Evolutionary conservation across 2,888 invertebrate species (phyloP), one percentile per base, ranked within the genome.

Genomic region (Lasiommata megera): DNA sequence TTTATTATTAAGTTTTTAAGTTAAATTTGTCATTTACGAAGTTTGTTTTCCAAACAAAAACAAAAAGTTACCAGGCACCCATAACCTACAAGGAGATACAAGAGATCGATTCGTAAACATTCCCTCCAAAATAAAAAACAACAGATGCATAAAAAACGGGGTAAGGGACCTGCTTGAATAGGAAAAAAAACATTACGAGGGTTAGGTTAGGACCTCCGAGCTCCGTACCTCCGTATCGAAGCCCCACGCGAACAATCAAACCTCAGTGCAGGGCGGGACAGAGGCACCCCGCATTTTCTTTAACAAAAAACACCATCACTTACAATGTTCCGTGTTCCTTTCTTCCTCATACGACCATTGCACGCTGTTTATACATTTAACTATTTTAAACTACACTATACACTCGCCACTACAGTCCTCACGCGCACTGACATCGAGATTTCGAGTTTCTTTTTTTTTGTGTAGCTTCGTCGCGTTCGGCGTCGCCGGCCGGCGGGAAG

Each of bases 401-500:
- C 88, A 23, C 23, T 23, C 80, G 80, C 76, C 88, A 88, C 84
- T 77, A 79, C 74, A 82, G 78, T 85, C 78, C 84, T 79, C 80
- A 72, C 82, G 79, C 76, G 77, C 83, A 80, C 84, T 82, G 84
- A 88, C 88, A 89, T 88, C 78, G 80, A 80, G 80, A 79, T 77
- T 80, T 80, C 70, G 75, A 77, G 76, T 76, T 77, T 76, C 77
- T 82, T 82, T 85, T 84, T 79, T 77, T 77, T 82, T 80, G 80
- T 76, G 77, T 73, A 79, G 82, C 83, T 82, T 78, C 80, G 82
- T 84, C 94, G 76, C 94, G 93, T 92, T 11, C 56, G n/a, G 93
- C 93, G 80, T 82, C 80, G 76, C 80, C 87, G 92, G 84, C 96
- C 96, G 74, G 95, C 95, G 63, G 94, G 94, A 56, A 93, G 63